Percentiles rank a stretch among this genome's conserved stretches.
Evolutionary conservation across 2,797 vertebrate genomes (phyloP).

Genomic region (Anguilla obscura): DNA sequence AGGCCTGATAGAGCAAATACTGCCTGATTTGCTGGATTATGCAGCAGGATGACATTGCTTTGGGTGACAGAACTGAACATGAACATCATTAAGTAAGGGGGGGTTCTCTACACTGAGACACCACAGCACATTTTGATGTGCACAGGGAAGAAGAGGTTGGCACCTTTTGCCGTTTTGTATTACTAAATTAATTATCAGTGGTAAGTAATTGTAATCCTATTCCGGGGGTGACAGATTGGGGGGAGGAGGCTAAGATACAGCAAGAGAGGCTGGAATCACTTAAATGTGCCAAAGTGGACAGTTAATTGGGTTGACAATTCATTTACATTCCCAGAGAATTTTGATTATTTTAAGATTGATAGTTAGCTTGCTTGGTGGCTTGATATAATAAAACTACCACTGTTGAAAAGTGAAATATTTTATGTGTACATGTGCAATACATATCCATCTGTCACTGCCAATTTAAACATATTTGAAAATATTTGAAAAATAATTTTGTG

Average conservation of each 20-base stretch:
- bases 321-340: background rate
- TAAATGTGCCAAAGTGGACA: too few species aligned
- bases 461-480: too few species aligned
- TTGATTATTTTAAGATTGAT: too few species aligned
- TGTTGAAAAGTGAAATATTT: too few species aligned
- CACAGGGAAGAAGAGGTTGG: background rate
- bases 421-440: too few species aligned
- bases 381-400: too few species aligned
- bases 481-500: too few species aligned
- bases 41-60: background rate
- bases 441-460: too few species aligned
- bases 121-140: background rate
- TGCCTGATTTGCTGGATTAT: conserved; percentile 1
- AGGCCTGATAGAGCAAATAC: background rate
- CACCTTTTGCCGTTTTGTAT: background rate
- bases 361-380: background rate
- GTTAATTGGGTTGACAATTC: background rate
- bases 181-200: background rate
- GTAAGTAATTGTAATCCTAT: background rate
- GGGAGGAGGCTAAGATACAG: background rate
- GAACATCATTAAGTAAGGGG: background rate
- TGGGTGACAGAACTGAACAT: background rate
- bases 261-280: background rate
- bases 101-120: background rate
- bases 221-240: background rate